Base-by-base conservation (phyloP, 2,888 invertebrate species). In the Ryuthela nishihirai region DNA sequence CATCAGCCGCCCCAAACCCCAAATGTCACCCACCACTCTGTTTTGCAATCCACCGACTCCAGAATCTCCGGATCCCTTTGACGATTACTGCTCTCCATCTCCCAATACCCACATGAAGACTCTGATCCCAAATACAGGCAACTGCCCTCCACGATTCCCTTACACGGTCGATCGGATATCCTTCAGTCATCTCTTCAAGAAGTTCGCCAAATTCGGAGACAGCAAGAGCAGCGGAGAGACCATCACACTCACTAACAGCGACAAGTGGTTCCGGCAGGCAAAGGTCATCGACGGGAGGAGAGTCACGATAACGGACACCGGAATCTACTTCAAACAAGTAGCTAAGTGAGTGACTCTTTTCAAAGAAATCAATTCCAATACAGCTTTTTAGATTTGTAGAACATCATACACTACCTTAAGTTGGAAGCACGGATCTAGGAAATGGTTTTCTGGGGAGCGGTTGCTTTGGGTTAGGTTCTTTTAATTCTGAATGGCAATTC, bases 221-320 rank as follows among this genome's bases (percentile, higher is more conserved):
- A 80, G 81, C 2, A 88, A 88, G 73, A 85, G 88, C 12, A 88
- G 88, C 71, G 91, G 90, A 0, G 88, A 85, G 73, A 79, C 81
- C 36, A 87, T 92, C 62, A 89, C 89, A 0, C 78, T 92, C 12
- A 87, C 87, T 7, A 89, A 91, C 74, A 86, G 88, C 71, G 92
- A 92, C 75, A 92, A 90, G 76, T 92, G 92, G 92, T 85, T 92
- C 84, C 90, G 90, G 70, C 91, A 92, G 72, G 90, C 91, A 0
- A 86, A 83, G 69, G 83, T 85, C 15, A 71, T 77, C 39, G 91
- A 83, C 59, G 83, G 84, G 2, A 89, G 88, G 76, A 86, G 85
- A 71, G 85, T 90, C 63, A 87, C 87, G 0, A 90, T 91, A 17
- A 90, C 90, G 3, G 91, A 92, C 72, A 92, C 91, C 0, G 91